Conservation (phyloP, 2,888 invertebrate genomes). For the Entomobrya proxima region DNA sequence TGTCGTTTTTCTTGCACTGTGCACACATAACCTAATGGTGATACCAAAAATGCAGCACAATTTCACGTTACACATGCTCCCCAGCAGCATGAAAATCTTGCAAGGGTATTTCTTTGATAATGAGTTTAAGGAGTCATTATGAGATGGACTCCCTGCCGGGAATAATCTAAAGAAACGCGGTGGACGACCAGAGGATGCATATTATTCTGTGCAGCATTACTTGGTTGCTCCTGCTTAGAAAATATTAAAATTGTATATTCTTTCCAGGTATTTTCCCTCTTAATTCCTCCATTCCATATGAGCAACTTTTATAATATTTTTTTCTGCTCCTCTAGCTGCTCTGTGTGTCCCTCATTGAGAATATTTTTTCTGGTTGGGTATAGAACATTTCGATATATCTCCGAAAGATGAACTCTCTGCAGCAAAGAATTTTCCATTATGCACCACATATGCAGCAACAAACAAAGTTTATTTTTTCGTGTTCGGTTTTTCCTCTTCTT, state of each 20-base stretch:
- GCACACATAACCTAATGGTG: neutral
- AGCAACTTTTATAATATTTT: conserved; percentile 11
- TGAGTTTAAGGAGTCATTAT: conserved; percentile 75
- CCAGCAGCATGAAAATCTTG: conserved; percentile 8
- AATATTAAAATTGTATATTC: conserved; percentile 33
- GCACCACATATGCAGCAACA: conserved; percentile 1
- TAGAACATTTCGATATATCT: neutral
- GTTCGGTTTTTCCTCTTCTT: conserved; percentile 56
- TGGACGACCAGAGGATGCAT: conserved; percentile 38
- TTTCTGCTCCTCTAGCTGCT: neutral
- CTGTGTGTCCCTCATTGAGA: conserved; percentile 14
- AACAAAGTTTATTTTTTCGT: conserved; percentile 9
- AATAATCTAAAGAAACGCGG: conserved; percentile 62
- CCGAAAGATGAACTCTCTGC: neutral
- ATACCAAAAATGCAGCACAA: conserved; percentile 21
- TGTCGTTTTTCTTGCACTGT: neutral
- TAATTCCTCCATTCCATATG: neutral
- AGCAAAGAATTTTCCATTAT: conserved; percentile 10
- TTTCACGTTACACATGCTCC: neutral
- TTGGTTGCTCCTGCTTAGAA: conserved; percentile 21
- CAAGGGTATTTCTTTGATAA: conserved; percentile 65
- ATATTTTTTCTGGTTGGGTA: neutral
- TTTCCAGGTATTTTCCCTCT: conserved; percentile 46
- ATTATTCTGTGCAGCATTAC: neutral
- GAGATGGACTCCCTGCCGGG: conserved; percentile 68